These are phyloP conservation scores for Agriopis marginaria DNA, from an alignment of 2,888 invertebrate species.

Conservation along the genomic window DNA sequence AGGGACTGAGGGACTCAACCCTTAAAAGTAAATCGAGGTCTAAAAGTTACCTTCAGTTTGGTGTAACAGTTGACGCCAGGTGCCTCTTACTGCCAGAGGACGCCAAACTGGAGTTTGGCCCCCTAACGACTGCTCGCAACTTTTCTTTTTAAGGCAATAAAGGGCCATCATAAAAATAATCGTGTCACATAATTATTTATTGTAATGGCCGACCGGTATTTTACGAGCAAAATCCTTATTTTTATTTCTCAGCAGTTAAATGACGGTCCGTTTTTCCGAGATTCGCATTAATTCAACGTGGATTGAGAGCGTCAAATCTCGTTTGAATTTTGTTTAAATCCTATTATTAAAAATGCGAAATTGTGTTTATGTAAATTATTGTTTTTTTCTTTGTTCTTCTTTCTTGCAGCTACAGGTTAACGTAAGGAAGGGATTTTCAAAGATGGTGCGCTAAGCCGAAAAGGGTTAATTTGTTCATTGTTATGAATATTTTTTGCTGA, in stretches of 20 bases:
- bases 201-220: constrained; percentile 43
- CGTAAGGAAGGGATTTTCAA: too few relatives aligned
- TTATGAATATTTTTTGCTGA: too few relatives aligned
- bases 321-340: not conserved
- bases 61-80: constrained; percentile 38
- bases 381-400: too few relatives aligned
- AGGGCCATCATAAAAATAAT: constrained; percentile 45
- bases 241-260: constrained; percentile 41
- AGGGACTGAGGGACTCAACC: constrained; percentile 32
- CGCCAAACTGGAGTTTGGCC: constrained; percentile 27
- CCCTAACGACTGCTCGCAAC: constrained; percentile 40
- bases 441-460: too few relatives aligned
- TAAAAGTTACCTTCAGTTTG: constrained; percentile 32
- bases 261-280: constrained; percentile 21
- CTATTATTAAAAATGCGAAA: too few relatives aligned
- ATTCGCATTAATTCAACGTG: constrained; percentile 9
- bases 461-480: too few relatives aligned
- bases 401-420: too few relatives aligned
- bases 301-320: constrained; percentile 2
- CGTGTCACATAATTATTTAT: constrained; percentile 50
- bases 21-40: constrained; percentile 37
- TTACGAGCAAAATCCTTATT: constrained; percentile 45
- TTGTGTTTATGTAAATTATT: too few relatives aligned
- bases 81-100: constrained; percentile 33
- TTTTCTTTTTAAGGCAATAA: constrained; percentile 45